Conservation (phyloP, 2,113 vertebrate species). For the human region GRCh38 chr16:51128501-51129000, state of each 20-base stretch:
- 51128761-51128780: background rate
- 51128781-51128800: background rate
- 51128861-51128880: background rate
- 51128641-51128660: background rate
- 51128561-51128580: accelerated
- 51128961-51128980: accelerated
- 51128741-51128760: background rate
- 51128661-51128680: background rate
- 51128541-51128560: background rate
- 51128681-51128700: accelerated
- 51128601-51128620: background rate
- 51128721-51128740: background rate
- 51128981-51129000: background rate
- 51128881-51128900: background rate
- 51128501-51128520: background rate
- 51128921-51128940: background rate
- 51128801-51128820: background rate
- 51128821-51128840: too few species aligned
- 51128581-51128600: background rate
- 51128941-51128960: accelerated
- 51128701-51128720: accelerated
- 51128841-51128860: background rate
- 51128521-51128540: accelerated
- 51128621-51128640: background rate
- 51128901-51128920: background rate